Conservation (phyloP, 2,113 vertebrate genomes). For the Chiloscyllium plagiosum region DNA sequence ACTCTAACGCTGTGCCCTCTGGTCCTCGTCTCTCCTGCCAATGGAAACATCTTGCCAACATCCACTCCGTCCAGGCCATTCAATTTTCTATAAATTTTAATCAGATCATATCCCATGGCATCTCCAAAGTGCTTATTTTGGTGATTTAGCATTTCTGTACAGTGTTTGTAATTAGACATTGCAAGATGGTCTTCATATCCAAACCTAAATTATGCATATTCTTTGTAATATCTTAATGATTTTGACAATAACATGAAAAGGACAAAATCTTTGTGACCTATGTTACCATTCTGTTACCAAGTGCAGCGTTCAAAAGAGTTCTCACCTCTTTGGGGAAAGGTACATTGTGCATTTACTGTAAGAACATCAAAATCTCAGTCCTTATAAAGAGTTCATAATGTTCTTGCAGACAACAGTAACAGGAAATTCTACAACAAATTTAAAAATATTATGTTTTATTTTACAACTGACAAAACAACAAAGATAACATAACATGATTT, state of each 20-base stretch:
- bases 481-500: too few relatives aligned
- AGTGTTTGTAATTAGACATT: neutral
- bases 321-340: neutral
- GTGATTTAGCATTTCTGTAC: neutral
- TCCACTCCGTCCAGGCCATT: too few relatives aligned
- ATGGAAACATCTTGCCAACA: too few relatives aligned
- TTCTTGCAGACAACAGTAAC: neutral
- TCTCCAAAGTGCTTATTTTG: neutral
- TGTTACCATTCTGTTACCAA: neutral
- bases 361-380: neutral
- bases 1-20: too few relatives aligned
- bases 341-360: neutral
- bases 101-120: neutral
- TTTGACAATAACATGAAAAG: neutral
- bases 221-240: neutral
- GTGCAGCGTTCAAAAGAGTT: neutral
- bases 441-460: neutral
- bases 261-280: neutral
- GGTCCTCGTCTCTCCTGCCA: too few relatives aligned
- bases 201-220: neutral
- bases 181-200: neutral
- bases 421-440: neutral
- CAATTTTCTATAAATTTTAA: too few relatives aligned
- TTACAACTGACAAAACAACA: too few relatives aligned
- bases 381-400: neutral